Conservation (phyloP, 2,113 vertebrate genomes). For the Sakesphorus luctuosus region DNA sequence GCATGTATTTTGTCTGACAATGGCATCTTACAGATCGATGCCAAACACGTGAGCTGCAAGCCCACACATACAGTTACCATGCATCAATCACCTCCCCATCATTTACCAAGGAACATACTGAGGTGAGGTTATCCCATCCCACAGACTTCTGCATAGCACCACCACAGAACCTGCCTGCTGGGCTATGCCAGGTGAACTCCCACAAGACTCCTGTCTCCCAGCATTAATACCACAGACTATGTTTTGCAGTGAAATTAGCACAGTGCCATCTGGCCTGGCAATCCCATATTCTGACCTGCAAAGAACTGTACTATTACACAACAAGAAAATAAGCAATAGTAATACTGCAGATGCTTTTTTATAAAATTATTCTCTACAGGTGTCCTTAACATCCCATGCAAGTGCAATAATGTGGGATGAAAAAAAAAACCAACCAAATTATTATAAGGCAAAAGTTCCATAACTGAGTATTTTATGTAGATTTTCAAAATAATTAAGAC, state of each 20-base stretch:
- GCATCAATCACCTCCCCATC: neutral
- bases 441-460: neutral
- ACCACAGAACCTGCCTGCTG: neutral
- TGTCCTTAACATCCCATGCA: neutral
- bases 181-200: neutral
- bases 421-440: too few relatives aligned
- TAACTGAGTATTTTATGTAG: neutral
- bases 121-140: neutral
- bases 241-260: neutral
- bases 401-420: neutral
- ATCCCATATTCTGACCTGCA: neutral
- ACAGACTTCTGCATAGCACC: neutral
- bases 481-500: neutral
- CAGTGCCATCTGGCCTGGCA: neutral
- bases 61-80: neutral
- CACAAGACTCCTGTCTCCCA: neutral
- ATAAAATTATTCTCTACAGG: neutral
- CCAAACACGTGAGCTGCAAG: neutral
- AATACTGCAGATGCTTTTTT: neutral
- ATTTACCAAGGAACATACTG: neutral
- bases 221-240: neutral
- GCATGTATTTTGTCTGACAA: neutral
- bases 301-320: neutral
- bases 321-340: neutral
- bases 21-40: rapidly evolving